Base-by-base conservation (phyloP, 2,797 vertebrate genomes). In the Coendou prehensilis region DNA sequence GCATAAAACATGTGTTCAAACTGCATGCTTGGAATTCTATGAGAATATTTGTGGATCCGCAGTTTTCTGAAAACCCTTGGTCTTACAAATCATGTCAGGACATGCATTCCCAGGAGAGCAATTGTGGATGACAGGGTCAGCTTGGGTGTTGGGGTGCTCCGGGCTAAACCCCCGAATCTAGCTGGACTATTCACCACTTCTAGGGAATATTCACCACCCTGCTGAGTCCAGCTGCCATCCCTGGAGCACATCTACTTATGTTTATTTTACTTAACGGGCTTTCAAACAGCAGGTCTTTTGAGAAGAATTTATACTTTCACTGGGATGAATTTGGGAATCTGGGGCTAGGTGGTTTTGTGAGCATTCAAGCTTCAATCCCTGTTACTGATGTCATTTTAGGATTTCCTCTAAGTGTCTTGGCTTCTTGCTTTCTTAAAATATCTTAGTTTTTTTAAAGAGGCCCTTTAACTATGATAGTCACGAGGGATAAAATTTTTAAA, bases 381-480 rank as follows among this genome's bases (percentile, higher is more conserved):
- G 28, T 56, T 64, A 3, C 41, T n/a, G 6, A 18, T 17, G 2
- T 5, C 59, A 5, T 4, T 14, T 67, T 26, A 28, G 11, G 5
- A 52, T 52, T n/a, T 37, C 30, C 37, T 47, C 64, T 6, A 63
- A 10, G 22, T 23, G 18, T 0, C 79, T 7, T 73, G 23, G 7
- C 56, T 91, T 88, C 30, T 20, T 23, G 23, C 33, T 80, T 97
- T 88, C 73, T 18, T 76, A 73, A 90, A 95, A 23, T 14, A 59
- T 41, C 69, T 57, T 26, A 50, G 7, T 8, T 75, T 76, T 50
- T 76, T 45, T 17, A 20, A 14, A 47, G 7, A 67, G 14, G 0
- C 4, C 6, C 9, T 81, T 37, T 69, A 59, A 30, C 61, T 69
- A 37, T 17, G 11, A 41, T 1, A 37, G 10, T 28, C 54, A 84